Evolutionary conservation across 1,140 invertebrate genomes (phyloP), one percentile per base, ranked within the genome.

Genomic region (Cotesia typhae): DNA sequence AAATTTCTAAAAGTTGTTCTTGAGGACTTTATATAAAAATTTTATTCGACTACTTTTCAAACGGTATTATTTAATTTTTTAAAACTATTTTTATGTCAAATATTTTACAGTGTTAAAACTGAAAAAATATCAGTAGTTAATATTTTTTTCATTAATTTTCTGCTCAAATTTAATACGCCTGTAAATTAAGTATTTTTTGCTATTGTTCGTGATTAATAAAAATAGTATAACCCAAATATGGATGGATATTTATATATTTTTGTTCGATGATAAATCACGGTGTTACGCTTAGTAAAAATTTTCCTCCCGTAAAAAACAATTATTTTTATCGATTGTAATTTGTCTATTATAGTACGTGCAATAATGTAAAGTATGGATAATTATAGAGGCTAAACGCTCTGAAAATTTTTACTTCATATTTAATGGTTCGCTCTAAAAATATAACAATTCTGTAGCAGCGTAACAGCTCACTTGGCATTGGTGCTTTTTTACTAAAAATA

Each of bases 201-300:
- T 51, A 72, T 72, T 74, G 55, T 28, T 64, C 68, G 51, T 74
- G 68, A 74, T 55, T 53, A 14, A 14, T 14, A 66, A 66, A 66
- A 28, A 28, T 28, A 28, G 28, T 47, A 9, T 4, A 35, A 10
- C 53, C 4, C 10, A 36, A 7, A 67, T 38, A 64, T 47, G 41
- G 10, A 5, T 59, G 57, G 55, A 67, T 35, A 67, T 67, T 35
- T 52, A 55, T 67, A 28, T 51, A 51, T 51, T 17, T 53, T 12
- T 52, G 36, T 55, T 67, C 35, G 10, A 9, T 20, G 64, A 66
- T 66, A 66, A 66, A 66, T 66, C 64, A 66, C n/a, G 9, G 37
- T 51, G 64, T 66, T 55, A 67, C 66, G 66, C 51, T 67, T 38
- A 55, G 63, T 70, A 70, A 52, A 64, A 52, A 52, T 70, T 64